These are phyloP conservation scores for Sandelia bainsii DNA, from an alignment of 2,797 vertebrate genomes.

Conservation along the genomic window DNA sequence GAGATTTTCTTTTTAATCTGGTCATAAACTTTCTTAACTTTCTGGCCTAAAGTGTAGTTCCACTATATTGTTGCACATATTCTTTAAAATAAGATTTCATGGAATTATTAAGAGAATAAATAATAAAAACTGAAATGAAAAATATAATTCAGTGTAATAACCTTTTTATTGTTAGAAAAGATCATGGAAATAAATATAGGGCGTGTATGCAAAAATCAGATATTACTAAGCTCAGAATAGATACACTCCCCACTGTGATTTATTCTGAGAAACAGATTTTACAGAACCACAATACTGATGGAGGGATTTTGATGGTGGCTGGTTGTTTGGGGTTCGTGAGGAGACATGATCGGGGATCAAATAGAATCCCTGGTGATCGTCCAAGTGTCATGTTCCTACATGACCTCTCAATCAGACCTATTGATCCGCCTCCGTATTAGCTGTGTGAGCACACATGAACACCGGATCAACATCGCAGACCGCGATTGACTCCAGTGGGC, in stretches of 20 bases:
- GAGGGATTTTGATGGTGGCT: slow-evolving; percentile 4
- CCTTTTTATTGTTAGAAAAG: background rate
- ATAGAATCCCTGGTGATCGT: slow-evolving; percentile 63
- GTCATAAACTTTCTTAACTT: slow-evolving; percentile 10
- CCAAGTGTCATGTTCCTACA: slow-evolving; percentile 77
- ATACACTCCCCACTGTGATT: background rate
- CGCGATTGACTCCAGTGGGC: slow-evolving; percentile 53
- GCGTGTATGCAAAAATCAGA: background rate
- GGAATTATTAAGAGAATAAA: background rate
- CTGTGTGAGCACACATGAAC: slow-evolving; percentile 70
- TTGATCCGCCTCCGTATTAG: slow-evolving; percentile 74
- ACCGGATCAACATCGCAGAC: slow-evolving; percentile 61
- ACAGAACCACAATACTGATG: background rate
- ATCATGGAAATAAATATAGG: background rate
- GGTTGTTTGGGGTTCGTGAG: background rate
- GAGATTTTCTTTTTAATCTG: slow-evolving; percentile 43
- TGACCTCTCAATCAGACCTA: slow-evolving; percentile 81
- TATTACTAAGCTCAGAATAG: background rate
- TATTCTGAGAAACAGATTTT: slow-evolving; percentile 3
- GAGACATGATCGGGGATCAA: slow-evolving; percentile 54
- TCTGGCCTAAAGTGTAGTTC: background rate
- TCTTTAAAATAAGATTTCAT: background rate
- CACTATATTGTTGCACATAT: background rate
- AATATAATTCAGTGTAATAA: background rate
- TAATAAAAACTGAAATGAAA: background rate